Evolutionary conservation across 92 coral and sea anemone species (phyloP).

Genomic region (Muricea muricata): DNA sequence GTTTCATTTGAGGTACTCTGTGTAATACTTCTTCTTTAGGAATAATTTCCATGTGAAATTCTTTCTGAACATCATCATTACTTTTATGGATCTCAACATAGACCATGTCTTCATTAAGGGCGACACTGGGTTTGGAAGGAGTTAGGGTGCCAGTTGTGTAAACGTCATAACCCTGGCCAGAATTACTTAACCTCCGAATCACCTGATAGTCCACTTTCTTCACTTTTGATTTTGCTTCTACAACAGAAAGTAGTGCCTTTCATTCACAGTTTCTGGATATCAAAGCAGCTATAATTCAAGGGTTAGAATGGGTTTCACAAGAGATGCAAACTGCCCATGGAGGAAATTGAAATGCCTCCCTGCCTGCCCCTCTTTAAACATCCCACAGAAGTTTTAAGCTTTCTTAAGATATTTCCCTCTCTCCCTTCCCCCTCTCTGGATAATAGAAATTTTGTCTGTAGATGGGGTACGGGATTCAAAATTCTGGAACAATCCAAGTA

Average conservation of each 20-base stretch:
- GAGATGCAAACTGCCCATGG: too few relatives aligned
- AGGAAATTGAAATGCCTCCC: too few relatives aligned
- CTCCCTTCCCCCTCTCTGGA: too few relatives aligned
- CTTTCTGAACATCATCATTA: slow-evolving; percentile 47
- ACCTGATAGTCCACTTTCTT: slow-evolving; percentile 26
- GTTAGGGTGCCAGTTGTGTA: slow-evolving; percentile 69
- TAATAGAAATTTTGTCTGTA: too few relatives aligned
- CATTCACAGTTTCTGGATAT: too few relatives aligned
- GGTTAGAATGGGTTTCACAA: too few relatives aligned
- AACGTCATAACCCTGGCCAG: slow-evolving; percentile 57
- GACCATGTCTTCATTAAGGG: slow-evolving; percentile 68
- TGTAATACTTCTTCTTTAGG: slow-evolving; percentile 51
- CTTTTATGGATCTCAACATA: slow-evolving; percentile 44
- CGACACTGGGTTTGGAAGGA: slow-evolving; percentile 43
- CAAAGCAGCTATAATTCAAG: too few relatives aligned
- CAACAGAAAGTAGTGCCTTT: neutral
- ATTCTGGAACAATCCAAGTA: neutral
- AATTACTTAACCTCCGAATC: neutral
- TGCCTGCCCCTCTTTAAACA: too few relatives aligned
- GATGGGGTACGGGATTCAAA: too few relatives aligned
- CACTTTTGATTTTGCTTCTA: slow-evolving; percentile 54
- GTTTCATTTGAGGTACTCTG: slow-evolving; percentile 37
- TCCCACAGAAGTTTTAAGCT: too few relatives aligned
- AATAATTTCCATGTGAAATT: slow-evolving; percentile 67
- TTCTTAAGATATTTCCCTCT: too few relatives aligned